phyloP scores from a whole-genome alignment of 1,140 invertebrate species.

The Drosophila micromelanica region DNA sequence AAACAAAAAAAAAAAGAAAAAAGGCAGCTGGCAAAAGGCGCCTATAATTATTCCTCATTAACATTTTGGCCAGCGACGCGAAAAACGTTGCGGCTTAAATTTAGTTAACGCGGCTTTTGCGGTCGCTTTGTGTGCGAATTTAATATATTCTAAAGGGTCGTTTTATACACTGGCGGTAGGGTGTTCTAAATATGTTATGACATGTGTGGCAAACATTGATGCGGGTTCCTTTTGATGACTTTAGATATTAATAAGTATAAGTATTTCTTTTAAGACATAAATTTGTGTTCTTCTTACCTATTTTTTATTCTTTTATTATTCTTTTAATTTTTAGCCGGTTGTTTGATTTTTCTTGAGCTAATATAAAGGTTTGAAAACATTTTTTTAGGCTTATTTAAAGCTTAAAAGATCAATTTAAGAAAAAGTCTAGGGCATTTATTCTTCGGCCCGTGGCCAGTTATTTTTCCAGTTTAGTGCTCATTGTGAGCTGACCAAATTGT shows the following conservation, averaged over 20 bases:
- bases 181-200: not conserved
- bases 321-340: no score
- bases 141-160: conserved; percentile 41
- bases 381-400: no score
- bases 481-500: conserved; percentile 24
- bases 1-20: not conserved
- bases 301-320: no score
- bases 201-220: not conserved
- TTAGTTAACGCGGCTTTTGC: conserved; percentile 58
- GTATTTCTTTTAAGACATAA: no score
- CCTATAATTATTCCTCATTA: conserved; percentile 73
- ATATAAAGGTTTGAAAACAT: no score
- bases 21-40: conserved; percentile 22
- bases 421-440: not conserved
- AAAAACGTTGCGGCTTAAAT: conserved; percentile 65
- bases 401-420: no score
- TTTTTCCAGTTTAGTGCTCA: not conserved
- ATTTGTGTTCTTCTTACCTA: no score
- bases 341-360: no score
- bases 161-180: not conserved
- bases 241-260: no score
- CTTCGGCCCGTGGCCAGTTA: not conserved
- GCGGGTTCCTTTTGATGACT: no score
- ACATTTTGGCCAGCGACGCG: conserved; percentile 66
- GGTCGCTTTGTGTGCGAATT: conserved; percentile 36